Conservation (phyloP, 2,113 vertebrate species). For the Suncus etruscus region DNA sequence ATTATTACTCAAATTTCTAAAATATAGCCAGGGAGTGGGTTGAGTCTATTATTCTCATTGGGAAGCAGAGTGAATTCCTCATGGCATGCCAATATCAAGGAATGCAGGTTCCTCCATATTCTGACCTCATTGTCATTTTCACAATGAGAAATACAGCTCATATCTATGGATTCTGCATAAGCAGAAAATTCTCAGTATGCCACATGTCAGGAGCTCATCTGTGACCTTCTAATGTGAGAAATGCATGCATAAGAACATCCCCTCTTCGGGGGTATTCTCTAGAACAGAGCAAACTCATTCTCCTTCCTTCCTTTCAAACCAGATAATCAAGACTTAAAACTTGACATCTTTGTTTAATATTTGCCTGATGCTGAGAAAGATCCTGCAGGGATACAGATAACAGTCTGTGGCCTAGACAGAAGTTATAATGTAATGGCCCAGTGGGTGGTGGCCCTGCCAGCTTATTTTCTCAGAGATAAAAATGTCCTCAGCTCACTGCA, state of each 20-base stretch:
- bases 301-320: conserved; percentile 28
- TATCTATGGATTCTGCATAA: conserved; percentile 10
- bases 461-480: conserved; percentile 44
- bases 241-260: background rate
- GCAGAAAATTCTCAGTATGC: background rate
- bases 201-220: background rate
- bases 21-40: no score
- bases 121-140: background rate
- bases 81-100: background rate
- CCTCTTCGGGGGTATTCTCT: background rate
- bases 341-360: conserved; percentile 58
- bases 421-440: background rate
- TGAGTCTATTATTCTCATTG: background rate
- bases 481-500: conserved; percentile 8
- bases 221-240: background rate
- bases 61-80: background rate
- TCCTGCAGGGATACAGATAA: conserved; percentile 44
- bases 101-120: fast-evolving
- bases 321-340: conserved; percentile 49
- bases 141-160: background rate
- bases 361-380: conserved; percentile 12
- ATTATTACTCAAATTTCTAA: no score
- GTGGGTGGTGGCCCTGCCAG: background rate
- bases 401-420: conserved; percentile 2
- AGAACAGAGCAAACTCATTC: background rate